Base-by-base conservation (phyloP, 2,797 vertebrate species). In the Nannoperca obscura region DNA sequence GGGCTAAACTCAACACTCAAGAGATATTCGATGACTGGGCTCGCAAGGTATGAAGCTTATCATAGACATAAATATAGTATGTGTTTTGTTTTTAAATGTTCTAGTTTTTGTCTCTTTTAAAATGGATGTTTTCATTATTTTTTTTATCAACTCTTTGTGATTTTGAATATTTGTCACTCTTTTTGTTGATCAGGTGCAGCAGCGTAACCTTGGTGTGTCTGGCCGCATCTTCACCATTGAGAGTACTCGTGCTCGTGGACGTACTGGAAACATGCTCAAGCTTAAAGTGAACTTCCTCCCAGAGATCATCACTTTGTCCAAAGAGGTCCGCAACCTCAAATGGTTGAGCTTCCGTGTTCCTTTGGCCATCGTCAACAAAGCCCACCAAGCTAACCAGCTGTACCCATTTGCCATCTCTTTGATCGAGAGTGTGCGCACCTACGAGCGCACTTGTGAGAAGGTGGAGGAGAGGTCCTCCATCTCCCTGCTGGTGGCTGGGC, bases 11-110 rank as follows among this genome's bases (percentile, higher is more conserved):
- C 70, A 99, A 99, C 86, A 99, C 98, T 3, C 98, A 99, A 81
- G 98, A 99, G 89, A 99, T 99, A 64, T 99, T 99, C n/a, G 98
- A 99, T 34, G 98, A 99, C 86, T 99, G 98, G 98, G 98, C 98
- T 1, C 95, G 97, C 38, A 99, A 99, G 93, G 98, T 99, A 89
- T 7, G 49, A 3, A 74, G 3, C 14, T 12, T 1, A n/a, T 49
- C 3, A 46, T 15, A n/a, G 44, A 40, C 5, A 12, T 4, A 7
- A 20, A 30, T 13, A 13, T 54, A 7, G 0, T 20, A 3, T 1
- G 24, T 66, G 22, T 68, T 50, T 24, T 66, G 22, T 68, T 50
- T 24, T 2, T 22, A 40, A 13, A 27, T 57, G 2, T 9, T 66
- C 4, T 14, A 17, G 0, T 32, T 27, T 49, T 52, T 49, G n/a